Conservation (phyloP, 2,113 vertebrate genomes). For the Phyllostomus discolor region DNA sequence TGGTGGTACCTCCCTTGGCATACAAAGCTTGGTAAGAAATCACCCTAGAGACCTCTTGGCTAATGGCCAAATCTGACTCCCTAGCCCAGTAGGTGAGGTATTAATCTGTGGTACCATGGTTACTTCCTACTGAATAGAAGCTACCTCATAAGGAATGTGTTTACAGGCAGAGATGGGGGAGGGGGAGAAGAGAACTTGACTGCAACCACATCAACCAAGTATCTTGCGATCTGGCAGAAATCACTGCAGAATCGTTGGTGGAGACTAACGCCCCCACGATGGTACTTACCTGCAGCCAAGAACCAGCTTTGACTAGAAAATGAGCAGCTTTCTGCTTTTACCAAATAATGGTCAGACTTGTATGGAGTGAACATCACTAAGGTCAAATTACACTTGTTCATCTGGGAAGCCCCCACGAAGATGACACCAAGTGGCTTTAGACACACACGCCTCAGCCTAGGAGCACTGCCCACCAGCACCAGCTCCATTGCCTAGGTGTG, state of each 20-base stretch:
- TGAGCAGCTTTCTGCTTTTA: slow-evolving; percentile 38
- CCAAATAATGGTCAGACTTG: background rate
- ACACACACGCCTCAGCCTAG: background rate
- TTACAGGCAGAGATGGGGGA: background rate
- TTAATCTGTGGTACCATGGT: slow-evolving; percentile 42
- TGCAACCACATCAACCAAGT: slow-evolving; percentile 49
- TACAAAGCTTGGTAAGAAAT: slow-evolving; percentile 46
- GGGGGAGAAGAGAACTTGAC: slow-evolving; percentile 44
- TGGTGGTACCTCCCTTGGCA: slow-evolving; percentile 38
- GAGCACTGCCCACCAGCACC: background rate
- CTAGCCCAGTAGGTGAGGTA: slow-evolving; percentile 54
- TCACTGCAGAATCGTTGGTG: slow-evolving; percentile 30
- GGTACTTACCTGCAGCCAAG: slow-evolving; percentile 57
- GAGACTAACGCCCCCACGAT: slow-evolving; percentile 52
- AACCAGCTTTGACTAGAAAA: slow-evolving; percentile 52
- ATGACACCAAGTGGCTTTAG: background rate
- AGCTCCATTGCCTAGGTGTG: background rate
- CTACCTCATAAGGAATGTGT: slow-evolving; percentile 48
- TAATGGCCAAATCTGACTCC: slow-evolving; percentile 74
- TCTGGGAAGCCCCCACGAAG: background rate
- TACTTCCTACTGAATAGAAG: slow-evolving; percentile 53
- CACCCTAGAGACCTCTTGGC: slow-evolving; percentile 57
- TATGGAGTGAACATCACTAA: background rate
- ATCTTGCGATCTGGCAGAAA: slow-evolving; percentile 63
- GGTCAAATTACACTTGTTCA: background rate